These are phyloP conservation scores for Cossypha caffra DNA, from an alignment of 2,797 vertebrate genomes.

Conservation along the genomic window DNA sequence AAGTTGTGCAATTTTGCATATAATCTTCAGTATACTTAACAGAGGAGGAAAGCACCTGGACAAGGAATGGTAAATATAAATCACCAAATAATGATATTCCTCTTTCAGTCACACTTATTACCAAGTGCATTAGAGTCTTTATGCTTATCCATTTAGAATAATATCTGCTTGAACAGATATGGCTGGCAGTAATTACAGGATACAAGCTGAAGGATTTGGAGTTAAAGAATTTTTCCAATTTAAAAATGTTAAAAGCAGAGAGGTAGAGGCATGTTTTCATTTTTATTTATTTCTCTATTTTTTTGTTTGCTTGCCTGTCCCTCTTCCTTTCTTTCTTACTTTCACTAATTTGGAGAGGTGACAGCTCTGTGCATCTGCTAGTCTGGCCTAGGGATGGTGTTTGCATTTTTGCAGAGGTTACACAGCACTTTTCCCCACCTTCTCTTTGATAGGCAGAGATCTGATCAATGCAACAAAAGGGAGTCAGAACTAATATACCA, in stretches of 20 bases:
- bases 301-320: neutral
- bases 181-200: neutral
- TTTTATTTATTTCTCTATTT: neutral
- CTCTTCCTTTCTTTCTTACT: neutral
- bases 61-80: slow-evolving; percentile 5
- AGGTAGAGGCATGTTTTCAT: neutral
- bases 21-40: neutral
- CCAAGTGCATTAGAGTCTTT: neutral
- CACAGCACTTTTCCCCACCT: neutral
- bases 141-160: slow-evolving; percentile 1
- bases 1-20: slow-evolving; percentile 52
- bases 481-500: neutral
- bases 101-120: neutral
- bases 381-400: neutral
- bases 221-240: neutral
- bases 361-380: neutral
- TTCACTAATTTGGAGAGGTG: neutral
- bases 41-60: slow-evolving; percentile 35
- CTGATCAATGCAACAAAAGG: neutral
- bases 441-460: neutral
- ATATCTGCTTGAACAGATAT: neutral
- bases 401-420: neutral
- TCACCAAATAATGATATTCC: neutral
- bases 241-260: neutral
- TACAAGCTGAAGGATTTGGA: neutral